Evolutionary conservation across 2,888 invertebrate species (phyloP).

Genomic region (Eristalinus sepulchralis): DNA sequence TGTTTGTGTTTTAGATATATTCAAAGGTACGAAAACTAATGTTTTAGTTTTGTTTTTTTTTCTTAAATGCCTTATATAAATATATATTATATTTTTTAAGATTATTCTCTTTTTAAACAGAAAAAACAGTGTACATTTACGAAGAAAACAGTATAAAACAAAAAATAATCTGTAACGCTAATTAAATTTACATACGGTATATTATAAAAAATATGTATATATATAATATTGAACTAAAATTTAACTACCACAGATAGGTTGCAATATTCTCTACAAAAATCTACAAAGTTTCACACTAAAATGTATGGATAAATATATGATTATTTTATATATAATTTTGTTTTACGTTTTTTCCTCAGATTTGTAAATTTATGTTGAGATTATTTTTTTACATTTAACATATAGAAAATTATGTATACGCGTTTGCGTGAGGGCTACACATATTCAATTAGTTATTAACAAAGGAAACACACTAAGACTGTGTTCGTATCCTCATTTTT

Average conservation of each 20-base stretch:
- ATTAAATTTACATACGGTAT: slow-evolving; percentile 53
- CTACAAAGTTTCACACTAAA: slow-evolving; percentile 68
- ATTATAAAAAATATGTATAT: slow-evolving; percentile 43
- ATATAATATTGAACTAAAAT: slow-evolving; percentile 78
- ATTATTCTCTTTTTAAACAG: slow-evolving; percentile 11
- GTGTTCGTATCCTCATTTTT: slow-evolving; percentile 48
- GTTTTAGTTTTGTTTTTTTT: slow-evolving; percentile 31
- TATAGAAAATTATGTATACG: not conserved
- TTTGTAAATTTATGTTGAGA: slow-evolving; percentile 59
- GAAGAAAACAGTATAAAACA: slow-evolving; percentile 29
- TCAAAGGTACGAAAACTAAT: slow-evolving; percentile 45
- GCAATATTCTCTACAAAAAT: slow-evolving; percentile 75
- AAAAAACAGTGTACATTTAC: slow-evolving; percentile 36
- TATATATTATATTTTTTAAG: slow-evolving; percentile 24
- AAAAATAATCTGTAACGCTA: slow-evolving; percentile 41
- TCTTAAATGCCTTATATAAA: slow-evolving; percentile 36
- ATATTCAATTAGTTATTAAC: slow-evolving; percentile 16
- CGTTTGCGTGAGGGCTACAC: slow-evolving; percentile 17
- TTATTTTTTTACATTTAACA: slow-evolving; percentile 27
- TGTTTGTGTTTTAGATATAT: slow-evolving; percentile 6
- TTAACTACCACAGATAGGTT: slow-evolving; percentile 81
- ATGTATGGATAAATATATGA: slow-evolving; percentile 58
- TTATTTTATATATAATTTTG: slow-evolving; percentile 9
- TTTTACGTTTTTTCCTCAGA: slow-evolving; percentile 6
- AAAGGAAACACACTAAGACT: slow-evolving; percentile 31